Conservation (phyloP, 92 coral and sea anemone species). For the Paramuricea clavata region DNA sequence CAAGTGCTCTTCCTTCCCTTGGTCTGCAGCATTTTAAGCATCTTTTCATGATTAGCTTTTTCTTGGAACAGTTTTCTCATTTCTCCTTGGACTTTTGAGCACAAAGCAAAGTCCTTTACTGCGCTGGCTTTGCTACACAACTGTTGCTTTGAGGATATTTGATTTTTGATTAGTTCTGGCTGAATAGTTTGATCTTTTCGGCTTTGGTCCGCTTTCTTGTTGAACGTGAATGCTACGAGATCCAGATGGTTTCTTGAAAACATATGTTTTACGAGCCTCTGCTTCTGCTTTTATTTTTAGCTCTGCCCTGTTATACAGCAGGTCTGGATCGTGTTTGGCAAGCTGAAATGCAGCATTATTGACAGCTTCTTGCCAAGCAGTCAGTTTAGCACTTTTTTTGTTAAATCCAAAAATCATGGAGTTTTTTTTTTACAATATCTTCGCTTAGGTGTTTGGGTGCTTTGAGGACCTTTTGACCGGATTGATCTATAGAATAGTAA, state of each 20-base stretch:
- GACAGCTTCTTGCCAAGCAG: conserved; percentile 65
- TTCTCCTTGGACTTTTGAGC: conserved; percentile 58
- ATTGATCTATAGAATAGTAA: conserved; percentile 23
- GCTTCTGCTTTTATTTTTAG: conserved; percentile 51
- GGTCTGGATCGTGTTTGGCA: conserved; percentile 49
- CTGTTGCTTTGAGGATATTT: conserved; percentile 59
- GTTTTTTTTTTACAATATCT: background rate
- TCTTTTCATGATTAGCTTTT: conserved; percentile 30
- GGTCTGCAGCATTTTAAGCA: conserved; percentile 43
- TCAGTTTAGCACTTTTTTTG: conserved; percentile 49
- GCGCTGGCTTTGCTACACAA: conserved; percentile 47
- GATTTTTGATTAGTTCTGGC: conserved; percentile 46
- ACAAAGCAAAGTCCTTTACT: conserved; percentile 51
- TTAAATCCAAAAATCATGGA: conserved; percentile 26
- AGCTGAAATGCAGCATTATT: conserved; percentile 44
- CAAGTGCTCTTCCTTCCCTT: conserved; percentile 62
- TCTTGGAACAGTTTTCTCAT: conserved; percentile 50
- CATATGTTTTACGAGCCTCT: conserved; percentile 63
- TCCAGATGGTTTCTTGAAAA: conserved; percentile 43
- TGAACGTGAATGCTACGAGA: conserved; percentile 34
- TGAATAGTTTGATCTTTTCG: conserved; percentile 65
- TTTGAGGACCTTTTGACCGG: background rate
- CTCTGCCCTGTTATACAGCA: conserved; percentile 49
- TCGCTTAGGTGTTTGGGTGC: conserved; percentile 8
- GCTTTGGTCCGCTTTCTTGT: conserved; percentile 12